Evolutionary conservation across 1,140 invertebrate species (phyloP), one percentile per base, ranked within the genome.

Genomic region (Euschistus heros): DNA sequence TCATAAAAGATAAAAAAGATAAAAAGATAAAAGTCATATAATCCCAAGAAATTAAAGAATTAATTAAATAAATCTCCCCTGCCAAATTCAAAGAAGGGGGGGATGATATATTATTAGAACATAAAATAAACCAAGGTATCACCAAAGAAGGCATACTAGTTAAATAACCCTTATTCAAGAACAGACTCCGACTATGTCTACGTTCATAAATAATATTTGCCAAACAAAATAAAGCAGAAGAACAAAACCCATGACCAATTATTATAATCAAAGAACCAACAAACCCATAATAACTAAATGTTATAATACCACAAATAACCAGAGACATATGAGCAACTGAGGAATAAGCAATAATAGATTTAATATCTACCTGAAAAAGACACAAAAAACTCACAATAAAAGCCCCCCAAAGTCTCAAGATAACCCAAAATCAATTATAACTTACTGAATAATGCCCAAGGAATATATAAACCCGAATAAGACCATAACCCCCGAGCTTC

Each of bases 141-240:
- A 18, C 13, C n/a, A 52, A 17, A 17, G 47, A 13, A 13, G 47
- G 63, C 68, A 26, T 70, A 52, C 6, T 17, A 13, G 47, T 52
- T 13, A 52, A 17, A 52, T 13, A 52, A 0, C 78, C 76, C 61
- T 77, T 78, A 73, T 74, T 76, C 65, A 79, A 57, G 64, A 73
- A 64, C 64, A 79, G 62, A 13, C 68, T 78, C 57, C 78, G 78
- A 8, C 75, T 76, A 37, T 70, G 37, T 30, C 68, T 61, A n/a
- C 74, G 73, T 69, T 83, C 78, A 82, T 86, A 86, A 72, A 70
- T 75, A 70, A 84, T 75, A 81, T 83, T 84, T 33, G 80, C 78
- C 74, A 86, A 77, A 81, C 77, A 81, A 82, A 86, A 86, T 77
- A 86, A 75, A 0, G 79, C 82, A 3, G 84, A 86, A 63, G 83